Percentiles rank a stretch among this genome's conserved stretches.
These are phyloP conservation scores for Hypomecis atomaria DNA, from an alignment of 2,888 invertebrate genomes.

Conservation along the genomic window DNA sequence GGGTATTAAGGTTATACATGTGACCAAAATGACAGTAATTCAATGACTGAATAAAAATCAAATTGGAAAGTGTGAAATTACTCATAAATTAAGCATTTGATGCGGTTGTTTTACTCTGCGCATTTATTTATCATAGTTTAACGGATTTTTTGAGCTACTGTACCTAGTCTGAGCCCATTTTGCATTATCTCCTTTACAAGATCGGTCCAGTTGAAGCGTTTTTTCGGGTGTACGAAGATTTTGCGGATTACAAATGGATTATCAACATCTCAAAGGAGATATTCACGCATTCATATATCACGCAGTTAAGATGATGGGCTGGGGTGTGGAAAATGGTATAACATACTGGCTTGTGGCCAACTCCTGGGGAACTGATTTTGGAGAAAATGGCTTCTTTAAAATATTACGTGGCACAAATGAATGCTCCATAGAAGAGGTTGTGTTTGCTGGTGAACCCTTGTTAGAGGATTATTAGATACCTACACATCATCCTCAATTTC, in stretches of 20 bases:
- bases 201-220: constrained; percentile 87
- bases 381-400: constrained; percentile 90
- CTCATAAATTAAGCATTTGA: no score
- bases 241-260: constrained; percentile 30
- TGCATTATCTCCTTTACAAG: no score
- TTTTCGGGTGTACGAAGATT: constrained; percentile 20
- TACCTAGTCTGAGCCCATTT: no score
- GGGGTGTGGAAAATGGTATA: constrained; percentile 88
- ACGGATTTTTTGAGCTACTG: no score
- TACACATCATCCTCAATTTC: no score
- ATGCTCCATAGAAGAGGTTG: constrained; percentile 11
- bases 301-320: constrained; percentile 86
- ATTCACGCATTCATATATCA: constrained; percentile 17
- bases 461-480: constrained; percentile 6
- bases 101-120: no score
- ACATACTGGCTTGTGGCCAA: constrained; percentile 93
- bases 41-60: no score
- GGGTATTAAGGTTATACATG: no score
- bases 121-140: no score
- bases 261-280: constrained; percentile 16
- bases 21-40: no score
- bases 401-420: constrained; percentile 64
- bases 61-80: no score
- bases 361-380: constrained; percentile 94
- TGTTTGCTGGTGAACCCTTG: constrained; percentile 13